Conservation (phyloP, 2,797 vertebrate genomes). For the Lagocephalus sceleratus region DNA sequence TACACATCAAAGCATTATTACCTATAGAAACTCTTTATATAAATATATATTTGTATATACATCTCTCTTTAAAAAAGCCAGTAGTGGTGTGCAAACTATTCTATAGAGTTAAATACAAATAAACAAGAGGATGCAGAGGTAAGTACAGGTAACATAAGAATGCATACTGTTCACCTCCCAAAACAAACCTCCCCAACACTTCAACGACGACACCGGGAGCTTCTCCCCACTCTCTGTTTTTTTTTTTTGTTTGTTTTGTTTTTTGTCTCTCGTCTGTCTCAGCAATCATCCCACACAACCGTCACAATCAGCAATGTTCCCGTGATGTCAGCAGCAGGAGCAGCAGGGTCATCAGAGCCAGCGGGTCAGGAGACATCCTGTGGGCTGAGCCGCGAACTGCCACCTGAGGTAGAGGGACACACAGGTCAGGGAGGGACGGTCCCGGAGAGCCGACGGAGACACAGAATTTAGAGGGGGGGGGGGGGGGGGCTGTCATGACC, state of each 20-base stretch:
- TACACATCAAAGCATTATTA: conserved; percentile 53
- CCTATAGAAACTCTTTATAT: conserved; percentile 61
- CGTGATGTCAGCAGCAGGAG: conserved; percentile 54
- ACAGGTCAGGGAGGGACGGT: not conserved
- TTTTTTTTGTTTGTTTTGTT: conserved; percentile 3
- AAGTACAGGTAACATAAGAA: conserved; percentile 58
- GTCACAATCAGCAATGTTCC: conserved; percentile 51
- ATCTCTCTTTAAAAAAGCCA: conserved; percentile 58
- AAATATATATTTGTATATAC: conserved; percentile 76
- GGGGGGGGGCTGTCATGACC: not conserved
- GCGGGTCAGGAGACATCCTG: conserved; percentile 11
- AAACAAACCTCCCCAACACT: conserved; percentile 11
- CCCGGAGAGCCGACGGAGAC: not conserved
- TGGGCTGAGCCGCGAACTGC: conserved; percentile 32
- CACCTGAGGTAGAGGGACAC: conserved; percentile 28
- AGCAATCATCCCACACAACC: not conserved
- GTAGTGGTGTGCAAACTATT: conserved; percentile 54
- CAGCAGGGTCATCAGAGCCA: conserved; percentile 40
- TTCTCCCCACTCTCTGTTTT: conserved; percentile 22
- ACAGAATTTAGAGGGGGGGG: not conserved
- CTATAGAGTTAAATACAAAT: conserved; percentile 57
- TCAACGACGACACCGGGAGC: conserved; percentile 10
- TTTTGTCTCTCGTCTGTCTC: conserved; percentile 25
- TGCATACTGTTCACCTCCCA: conserved; percentile 31
- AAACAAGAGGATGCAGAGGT: conserved; percentile 52